Base-by-base conservation (phyloP, 2,797 vertebrate species). In the Bradypodion pumilum region DNA sequence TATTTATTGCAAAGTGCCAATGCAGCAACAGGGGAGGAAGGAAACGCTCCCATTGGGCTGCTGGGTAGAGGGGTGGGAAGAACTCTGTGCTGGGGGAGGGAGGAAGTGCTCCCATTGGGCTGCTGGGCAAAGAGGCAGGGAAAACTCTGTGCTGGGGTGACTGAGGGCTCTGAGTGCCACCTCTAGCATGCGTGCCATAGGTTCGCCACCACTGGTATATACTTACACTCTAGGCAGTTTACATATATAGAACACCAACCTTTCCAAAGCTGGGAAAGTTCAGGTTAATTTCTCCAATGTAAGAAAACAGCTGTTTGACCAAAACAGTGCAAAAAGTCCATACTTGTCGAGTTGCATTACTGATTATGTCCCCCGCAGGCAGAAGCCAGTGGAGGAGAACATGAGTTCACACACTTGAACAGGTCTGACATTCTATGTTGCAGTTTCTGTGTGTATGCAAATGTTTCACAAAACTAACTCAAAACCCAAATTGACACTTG, bases 401-500 rank as follows among this genome's bases (percentile, higher is more conserved):
- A 75, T 0, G 23, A 78, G 49, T 0, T 0, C 35, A 46, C 21
- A 4, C 37, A 60, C 5, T 77, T 74, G 74, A 86, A 44, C 4
- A 79, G 76, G 23, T 63, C 82, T 79, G 16, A 1, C 8, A 37
- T 66, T 77, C 37, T 37, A 27, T 59, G 69, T 69, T 32, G 60
- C 44, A 74, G 27, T 69, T 42, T 46, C 63, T 21, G 9, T 69
- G 60, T 40, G 42, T 75, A 76, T 75, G 79, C 66, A 85, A 76
- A 70, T 29, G 6, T 70, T 81, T 85, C 73, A 70, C 78, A 25
- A 52, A 62, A 69, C 63, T 35, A 76, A 75, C 78, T 62, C 40
- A 23, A 75, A 81, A 76, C 56, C 42, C 40, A 81, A 85, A 85
- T 49, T 81, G 84, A 69, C 73, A 56, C 7, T 15, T 2, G 19